Conservation (phyloP, 37 sponge, comb jelly and placozoan genomes). For the Hexactinellida sp. region DNA sequence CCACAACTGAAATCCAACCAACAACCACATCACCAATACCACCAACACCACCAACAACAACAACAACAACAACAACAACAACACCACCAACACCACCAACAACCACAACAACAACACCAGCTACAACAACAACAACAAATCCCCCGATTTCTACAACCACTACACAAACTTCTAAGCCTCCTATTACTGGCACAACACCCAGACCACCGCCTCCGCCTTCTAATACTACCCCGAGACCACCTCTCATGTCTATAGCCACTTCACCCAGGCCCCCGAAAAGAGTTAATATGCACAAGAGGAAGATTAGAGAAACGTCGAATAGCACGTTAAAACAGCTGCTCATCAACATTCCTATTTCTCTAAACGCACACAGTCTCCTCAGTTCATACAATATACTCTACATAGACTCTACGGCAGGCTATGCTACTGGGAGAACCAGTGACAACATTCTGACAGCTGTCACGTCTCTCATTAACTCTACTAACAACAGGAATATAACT, state of each 20-base stretch:
- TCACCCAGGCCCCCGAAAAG: too few species aligned
- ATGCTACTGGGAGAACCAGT: neutral
- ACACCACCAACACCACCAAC: neutral
- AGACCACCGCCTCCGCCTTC: neutral
- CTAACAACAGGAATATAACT: neutral
- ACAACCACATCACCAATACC: neutral
- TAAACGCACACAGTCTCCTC: neutral
- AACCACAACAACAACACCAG: neutral
- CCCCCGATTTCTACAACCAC: neutral
- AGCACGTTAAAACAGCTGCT: neutral
- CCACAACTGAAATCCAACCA: neutral
- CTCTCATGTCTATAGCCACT: neutral
- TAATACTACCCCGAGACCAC: neutral
- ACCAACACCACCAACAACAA: neutral
- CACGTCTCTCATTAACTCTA: neutral
- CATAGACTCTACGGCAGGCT: neutral
- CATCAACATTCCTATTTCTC: neutral
- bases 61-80: neutral
- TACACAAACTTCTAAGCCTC: neutral
- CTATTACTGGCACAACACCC: neutral
- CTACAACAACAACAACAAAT: neutral
- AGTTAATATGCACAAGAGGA: too few species aligned
- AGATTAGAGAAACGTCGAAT: neutral
- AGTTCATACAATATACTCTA: neutral
- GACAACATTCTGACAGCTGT: neutral